These are phyloP conservation scores for Galaxea fascicularis DNA, from an alignment of 92 coral and sea anemone genomes.

Conservation along the genomic window DNA sequence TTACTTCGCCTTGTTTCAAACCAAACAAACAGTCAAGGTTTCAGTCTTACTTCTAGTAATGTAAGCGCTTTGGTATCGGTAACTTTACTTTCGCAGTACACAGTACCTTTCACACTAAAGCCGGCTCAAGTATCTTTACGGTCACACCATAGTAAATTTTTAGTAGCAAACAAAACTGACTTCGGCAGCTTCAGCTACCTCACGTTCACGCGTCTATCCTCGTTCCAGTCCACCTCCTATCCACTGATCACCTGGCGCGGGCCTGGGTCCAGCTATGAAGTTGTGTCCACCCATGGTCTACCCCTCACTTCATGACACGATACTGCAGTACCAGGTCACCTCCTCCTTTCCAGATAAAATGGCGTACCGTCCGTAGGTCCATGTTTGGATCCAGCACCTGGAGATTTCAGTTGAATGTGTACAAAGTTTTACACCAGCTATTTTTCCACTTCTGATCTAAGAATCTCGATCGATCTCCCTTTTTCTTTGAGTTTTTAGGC, in stretches of 20 bases:
- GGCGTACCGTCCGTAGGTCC: constrained; percentile 94
- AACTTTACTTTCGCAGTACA: no score
- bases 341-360: constrained; percentile 96
- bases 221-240: not conserved
- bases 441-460: no score
- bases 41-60: not conserved
- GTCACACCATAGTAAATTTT: no score
- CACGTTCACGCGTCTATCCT: not conserved
- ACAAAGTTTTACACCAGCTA: not conserved
- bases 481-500: no score
- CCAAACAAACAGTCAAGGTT: not conserved
- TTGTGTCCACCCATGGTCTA: not conserved
- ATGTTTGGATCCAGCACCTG: constrained; percentile 90
- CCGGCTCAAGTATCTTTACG: not conserved
- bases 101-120: no score
- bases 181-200: not conserved
- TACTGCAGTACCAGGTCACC: constrained; percentile 92
- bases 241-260: not conserved
- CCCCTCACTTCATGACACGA: constrained; percentile 76
- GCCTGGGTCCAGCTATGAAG: not conserved
- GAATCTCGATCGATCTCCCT: no score
- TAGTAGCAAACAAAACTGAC: not conserved
- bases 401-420: not conserved
- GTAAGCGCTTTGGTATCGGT: no score
- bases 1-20: not conserved